These are phyloP conservation scores for Amphiduros pacificus DNA, from an alignment of 2,888 invertebrate genomes.

Conservation along the genomic window DNA sequence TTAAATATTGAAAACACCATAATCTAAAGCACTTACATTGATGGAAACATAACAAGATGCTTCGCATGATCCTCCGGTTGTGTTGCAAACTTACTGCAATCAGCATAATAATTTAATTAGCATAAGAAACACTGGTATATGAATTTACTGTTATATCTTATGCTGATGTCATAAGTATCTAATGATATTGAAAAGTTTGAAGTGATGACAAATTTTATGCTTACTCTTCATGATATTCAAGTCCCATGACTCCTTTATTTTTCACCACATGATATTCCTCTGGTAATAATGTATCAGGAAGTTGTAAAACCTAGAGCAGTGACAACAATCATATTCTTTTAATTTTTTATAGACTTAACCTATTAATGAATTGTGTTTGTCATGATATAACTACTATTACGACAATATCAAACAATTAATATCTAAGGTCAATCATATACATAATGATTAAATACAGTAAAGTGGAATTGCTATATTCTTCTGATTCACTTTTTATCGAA, in stretches of 20 bases:
- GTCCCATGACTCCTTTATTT: slow-evolving; percentile 56
- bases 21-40: slow-evolving; percentile 60
- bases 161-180: too few species aligned
- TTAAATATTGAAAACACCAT: too few species aligned
- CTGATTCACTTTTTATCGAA: too few species aligned
- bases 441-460: too few species aligned
- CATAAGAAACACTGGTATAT: not conserved
- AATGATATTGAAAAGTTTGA: too few species aligned
- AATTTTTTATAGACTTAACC: too few species aligned
- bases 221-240: slow-evolving; percentile 58
- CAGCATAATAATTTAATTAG: slow-evolving; percentile 2
- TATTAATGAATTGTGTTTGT: too few species aligned
- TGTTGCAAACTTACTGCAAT: slow-evolving; percentile 53
- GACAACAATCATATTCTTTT: too few species aligned
- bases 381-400: too few species aligned
- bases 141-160: not conserved
- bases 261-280: slow-evolving; percentile 59
- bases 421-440: too few species aligned
- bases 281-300: slow-evolving; percentile 57
- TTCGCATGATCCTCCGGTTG: slow-evolving; percentile 55
- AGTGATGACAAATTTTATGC: slow-evolving; percentile 29
- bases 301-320: slow-evolving; percentile 46
- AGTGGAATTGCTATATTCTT: too few species aligned
- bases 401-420: too few species aligned
- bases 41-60: slow-evolving; percentile 58